These are phyloP conservation scores for Stegostoma tigrinum DNA, from an alignment of 2,113 vertebrate genomes.

Conservation along the genomic window DNA sequence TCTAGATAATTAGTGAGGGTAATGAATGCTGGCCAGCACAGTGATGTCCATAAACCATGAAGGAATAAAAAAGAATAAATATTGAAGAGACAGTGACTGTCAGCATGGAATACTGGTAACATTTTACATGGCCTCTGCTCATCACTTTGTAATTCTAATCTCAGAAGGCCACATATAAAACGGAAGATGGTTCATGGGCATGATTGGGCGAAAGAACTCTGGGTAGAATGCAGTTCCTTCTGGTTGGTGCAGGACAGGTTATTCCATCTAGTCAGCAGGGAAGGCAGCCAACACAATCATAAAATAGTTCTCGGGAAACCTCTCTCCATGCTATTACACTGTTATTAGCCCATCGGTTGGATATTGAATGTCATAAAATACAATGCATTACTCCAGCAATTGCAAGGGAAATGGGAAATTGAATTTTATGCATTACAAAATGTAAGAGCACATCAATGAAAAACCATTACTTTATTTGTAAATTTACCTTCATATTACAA, in stretches of 20 bases:
- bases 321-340: not conserved
- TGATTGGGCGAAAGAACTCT: not conserved
- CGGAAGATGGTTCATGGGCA: not conserved
- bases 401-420: not conserved
- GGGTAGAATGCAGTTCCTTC: not conserved
- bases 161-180: not conserved
- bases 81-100: not conserved
- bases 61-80: not conserved
- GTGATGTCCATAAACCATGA: no score
- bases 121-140: not conserved
- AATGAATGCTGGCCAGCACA: no score
- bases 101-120: not conserved
- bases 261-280: not conserved
- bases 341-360: not conserved
- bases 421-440: not conserved
- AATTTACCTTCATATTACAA: not conserved
- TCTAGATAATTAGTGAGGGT: no score
- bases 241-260: not conserved
- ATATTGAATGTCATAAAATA: not conserved
- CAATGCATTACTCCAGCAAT: not conserved
- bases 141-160: not conserved
- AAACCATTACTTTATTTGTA: not conserved
- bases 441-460: not conserved
- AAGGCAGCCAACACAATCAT: not conserved
- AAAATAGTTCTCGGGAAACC: not conserved